Evolutionary conservation across 2,113 vertebrate genomes (phyloP).

Genomic region (Epinephelus fuscoguttatus): DNA sequence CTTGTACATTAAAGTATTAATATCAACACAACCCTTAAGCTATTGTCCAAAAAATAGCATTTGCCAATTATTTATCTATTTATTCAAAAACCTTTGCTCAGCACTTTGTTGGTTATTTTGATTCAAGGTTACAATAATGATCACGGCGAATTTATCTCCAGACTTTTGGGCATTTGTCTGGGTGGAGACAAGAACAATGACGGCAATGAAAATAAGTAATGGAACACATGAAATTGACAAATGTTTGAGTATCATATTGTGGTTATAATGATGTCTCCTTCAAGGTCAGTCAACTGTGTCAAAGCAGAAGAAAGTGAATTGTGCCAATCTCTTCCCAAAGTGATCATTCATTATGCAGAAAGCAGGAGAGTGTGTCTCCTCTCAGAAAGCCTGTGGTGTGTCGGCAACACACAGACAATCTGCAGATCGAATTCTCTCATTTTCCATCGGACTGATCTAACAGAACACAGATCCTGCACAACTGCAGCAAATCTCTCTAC

Average conservation of each 20-base stretch:
- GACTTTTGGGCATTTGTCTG: neutral
- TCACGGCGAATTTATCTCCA: neutral
- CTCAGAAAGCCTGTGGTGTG: neutral
- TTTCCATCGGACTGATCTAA: slow-evolving; percentile 36
- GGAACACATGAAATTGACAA: neutral
- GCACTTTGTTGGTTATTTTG: neutral
- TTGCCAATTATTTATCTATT: neutral
- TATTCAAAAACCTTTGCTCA: neutral
- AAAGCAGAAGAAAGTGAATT: slow-evolving; percentile 48
- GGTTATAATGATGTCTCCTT: slow-evolving; percentile 20
- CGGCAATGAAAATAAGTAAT: neutral
- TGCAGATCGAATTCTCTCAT: slow-evolving; percentile 24
- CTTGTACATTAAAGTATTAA: neutral
- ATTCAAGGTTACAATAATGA: neutral
- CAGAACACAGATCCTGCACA: slow-evolving; percentile 31
- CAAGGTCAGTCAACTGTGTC: slow-evolving; percentile 40
- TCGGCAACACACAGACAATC: neutral
- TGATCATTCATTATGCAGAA: slow-evolving; percentile 69
- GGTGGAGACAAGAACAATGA: neutral
- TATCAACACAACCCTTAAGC: neutral
- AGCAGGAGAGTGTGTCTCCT: slow-evolving; percentile 22
- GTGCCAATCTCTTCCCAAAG: slow-evolving; percentile 41
- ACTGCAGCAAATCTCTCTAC: slow-evolving; percentile 43
- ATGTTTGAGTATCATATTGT: neutral
- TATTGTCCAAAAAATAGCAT: neutral